Evolutionary conservation across 2,888 invertebrate species (phyloP), one percentile per base, ranked within the genome.

Genomic region (Tenthredo livida): DNA sequence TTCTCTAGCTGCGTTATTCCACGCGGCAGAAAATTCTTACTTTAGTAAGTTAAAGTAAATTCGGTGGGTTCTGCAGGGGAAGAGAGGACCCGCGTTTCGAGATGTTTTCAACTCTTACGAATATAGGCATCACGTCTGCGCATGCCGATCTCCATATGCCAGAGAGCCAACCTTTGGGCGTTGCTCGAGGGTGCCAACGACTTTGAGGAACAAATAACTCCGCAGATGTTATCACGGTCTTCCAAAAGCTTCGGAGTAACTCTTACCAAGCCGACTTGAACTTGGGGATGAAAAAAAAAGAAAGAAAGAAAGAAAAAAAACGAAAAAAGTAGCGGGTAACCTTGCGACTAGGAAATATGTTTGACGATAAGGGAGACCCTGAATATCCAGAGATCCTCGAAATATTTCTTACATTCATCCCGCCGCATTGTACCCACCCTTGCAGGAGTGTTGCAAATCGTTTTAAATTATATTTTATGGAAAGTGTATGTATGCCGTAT

Each of bases 21-120:
- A 17, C 3, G 77, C 7, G 17, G 29, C 12, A 6, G 77, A 50
- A 50, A 67, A 29, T 50, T 50, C 50, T 29, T 29, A 47, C 10
- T n/a, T n/a, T 29, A 47, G n/a, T 33, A 61, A 61, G 61, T 80
- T 61, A 40, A 80, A 80, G 61, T 40, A 61, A 40, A 80, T 61
- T 61, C 80, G 21, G 37, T 7, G 12, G 15, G 58, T 21, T 21
- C n/a, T n/a, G n/a, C 37, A 21, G 40, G 15, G 37, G 9, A 10
- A 37, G 10, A 25, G 12, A 25, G 17, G 33, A 29, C n/a, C 54
- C 54, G 77, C 54, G 77, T 77, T 54, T 61, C 40, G 37, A 61
- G n/a, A 80, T 37, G 80, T 61, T 80, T 80, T 80, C 58, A 80
- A 80, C 80, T 61, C 61, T 10, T 21, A n/a, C 50, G 58, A 80